These are phyloP conservation scores for Ataeniobius toweri DNA, from an alignment of 2,797 vertebrate genomes.

Conservation along the genomic window DNA sequence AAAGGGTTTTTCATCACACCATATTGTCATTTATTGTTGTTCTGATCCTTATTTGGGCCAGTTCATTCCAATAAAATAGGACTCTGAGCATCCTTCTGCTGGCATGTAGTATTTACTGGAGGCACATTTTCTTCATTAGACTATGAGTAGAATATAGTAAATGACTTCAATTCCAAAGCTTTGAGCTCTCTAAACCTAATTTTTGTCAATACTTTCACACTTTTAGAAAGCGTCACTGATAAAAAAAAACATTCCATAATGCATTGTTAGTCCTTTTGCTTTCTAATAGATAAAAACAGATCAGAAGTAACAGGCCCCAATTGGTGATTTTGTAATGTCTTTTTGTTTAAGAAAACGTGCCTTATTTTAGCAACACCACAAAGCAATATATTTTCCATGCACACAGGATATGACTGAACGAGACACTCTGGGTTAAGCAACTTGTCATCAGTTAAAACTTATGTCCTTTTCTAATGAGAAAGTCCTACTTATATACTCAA, in stretches of 20 bases:
- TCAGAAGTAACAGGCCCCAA: not conserved
- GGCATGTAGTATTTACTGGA: not conserved
- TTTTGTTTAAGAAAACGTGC: not conserved
- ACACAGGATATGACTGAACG: not conserved
- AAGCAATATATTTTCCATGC: not conserved
- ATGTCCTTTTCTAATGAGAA: not conserved
- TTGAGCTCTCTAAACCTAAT: not conserved
- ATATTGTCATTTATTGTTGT: too few species aligned
- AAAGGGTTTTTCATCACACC: too few species aligned
- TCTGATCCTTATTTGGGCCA: not conserved
- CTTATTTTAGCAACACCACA: not conserved
- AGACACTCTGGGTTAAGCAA: not conserved
- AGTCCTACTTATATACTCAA: not conserved
- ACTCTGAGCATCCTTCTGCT: not conserved
- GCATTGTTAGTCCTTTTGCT: not conserved
- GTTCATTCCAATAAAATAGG: not conserved
- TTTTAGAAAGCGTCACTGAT: not conserved
- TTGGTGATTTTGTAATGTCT: not conserved
- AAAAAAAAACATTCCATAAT: not conserved
- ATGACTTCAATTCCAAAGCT: too few species aligned
- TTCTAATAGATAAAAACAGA: not conserved
- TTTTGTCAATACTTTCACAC: not conserved
- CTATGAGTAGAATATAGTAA: too few species aligned
- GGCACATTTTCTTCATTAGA: too few species aligned
- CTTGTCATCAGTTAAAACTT: not conserved